Conservation (phyloP, 2,888 invertebrate species). For the Luffia ferchaultella region DNA sequence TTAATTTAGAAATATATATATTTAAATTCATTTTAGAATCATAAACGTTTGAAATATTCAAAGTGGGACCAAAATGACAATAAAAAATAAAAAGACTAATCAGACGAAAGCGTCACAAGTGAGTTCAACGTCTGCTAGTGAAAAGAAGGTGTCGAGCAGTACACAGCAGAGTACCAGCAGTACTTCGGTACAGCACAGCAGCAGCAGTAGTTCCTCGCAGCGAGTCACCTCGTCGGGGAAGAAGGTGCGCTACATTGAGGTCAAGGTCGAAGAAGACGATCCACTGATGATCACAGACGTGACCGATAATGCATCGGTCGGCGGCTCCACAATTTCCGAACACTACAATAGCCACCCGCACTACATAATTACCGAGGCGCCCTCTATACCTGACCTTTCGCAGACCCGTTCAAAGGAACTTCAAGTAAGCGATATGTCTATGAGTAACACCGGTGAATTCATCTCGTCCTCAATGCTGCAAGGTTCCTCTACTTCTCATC, state of each 20-base stretch:
- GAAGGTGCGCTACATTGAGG: constrained; percentile 59
- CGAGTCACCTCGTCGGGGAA: constrained; percentile 55
- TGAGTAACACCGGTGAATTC: constrained; percentile 49
- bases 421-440: constrained; percentile 52
- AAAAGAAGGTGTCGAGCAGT: constrained; percentile 39
- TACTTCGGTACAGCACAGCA: constrained; percentile 48
- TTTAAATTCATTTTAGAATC: constrained; percentile 12
- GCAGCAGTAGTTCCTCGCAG: constrained; percentile 29
- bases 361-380: constrained; percentile 61
- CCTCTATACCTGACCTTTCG: constrained; percentile 54
- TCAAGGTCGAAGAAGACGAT: constrained; percentile 62
- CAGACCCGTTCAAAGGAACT: constrained; percentile 42
- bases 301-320: constrained; percentile 52
- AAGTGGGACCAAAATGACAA: constrained; percentile 57
- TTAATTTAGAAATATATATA: constrained; percentile 41
- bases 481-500: constrained; percentile 45
- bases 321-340: constrained; percentile 56
- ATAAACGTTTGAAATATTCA: constrained; percentile 1
- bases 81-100: constrained; percentile 66
- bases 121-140: constrained; percentile 39
- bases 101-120: constrained; percentile 49
- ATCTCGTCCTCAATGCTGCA: constrained; percentile 37
- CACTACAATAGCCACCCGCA: constrained; percentile 60
- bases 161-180: constrained; percentile 53
- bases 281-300: constrained; percentile 62